Evolutionary conservation across 2,888 invertebrate species (phyloP).

Genomic region (Brachyopa scutellaris): DNA sequence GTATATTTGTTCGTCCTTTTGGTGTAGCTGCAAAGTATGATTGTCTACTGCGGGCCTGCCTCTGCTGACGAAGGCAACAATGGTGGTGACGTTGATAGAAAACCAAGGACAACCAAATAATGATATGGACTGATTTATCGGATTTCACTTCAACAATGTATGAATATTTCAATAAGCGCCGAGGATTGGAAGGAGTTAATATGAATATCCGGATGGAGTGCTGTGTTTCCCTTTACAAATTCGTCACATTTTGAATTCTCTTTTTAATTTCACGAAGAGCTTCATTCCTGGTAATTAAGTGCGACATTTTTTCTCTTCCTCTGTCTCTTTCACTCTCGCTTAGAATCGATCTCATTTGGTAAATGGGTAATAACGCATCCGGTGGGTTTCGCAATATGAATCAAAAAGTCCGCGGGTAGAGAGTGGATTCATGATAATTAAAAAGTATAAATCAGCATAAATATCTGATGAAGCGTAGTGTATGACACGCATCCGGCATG

Average conservation of each 20-base stretch:
- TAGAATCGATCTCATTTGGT: slow-evolving; percentile 8
- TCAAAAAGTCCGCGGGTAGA: not conserved
- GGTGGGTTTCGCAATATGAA: slow-evolving; percentile 5
- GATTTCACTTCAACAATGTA: slow-evolving; percentile 42
- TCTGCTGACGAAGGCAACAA: slow-evolving; percentile 19
- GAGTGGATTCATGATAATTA: slow-evolving; percentile 19
- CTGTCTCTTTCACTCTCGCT: not conserved
- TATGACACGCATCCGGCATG: slow-evolving; percentile 1
- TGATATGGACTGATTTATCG: slow-evolving; percentile 62
- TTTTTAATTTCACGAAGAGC: not conserved
- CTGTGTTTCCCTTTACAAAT: slow-evolving; percentile 15
- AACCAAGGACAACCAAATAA: slow-evolving; percentile 54
- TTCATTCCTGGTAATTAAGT: slow-evolving; percentile 41
- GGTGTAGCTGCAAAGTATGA: not conserved
- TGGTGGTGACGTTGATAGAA: slow-evolving; percentile 25
- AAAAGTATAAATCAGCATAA: slow-evolving; percentile 44
- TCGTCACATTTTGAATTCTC: not conserved
- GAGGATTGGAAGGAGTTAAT: slow-evolving; percentile 14
- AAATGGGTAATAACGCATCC: slow-evolving; percentile 43
- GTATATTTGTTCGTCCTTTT: slow-evolving; percentile 22
- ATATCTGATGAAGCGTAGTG: slow-evolving; percentile 23
- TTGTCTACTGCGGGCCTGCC: not conserved
- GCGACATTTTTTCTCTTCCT: slow-evolving; percentile 3
- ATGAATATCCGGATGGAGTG: slow-evolving; percentile 21
- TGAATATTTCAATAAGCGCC: slow-evolving; percentile 41